Percentiles rank a stretch among this genome's conserved stretches.
Conservation (phyloP, 2,113 vertebrate genomes). For the Platichthys flesus region DNA sequence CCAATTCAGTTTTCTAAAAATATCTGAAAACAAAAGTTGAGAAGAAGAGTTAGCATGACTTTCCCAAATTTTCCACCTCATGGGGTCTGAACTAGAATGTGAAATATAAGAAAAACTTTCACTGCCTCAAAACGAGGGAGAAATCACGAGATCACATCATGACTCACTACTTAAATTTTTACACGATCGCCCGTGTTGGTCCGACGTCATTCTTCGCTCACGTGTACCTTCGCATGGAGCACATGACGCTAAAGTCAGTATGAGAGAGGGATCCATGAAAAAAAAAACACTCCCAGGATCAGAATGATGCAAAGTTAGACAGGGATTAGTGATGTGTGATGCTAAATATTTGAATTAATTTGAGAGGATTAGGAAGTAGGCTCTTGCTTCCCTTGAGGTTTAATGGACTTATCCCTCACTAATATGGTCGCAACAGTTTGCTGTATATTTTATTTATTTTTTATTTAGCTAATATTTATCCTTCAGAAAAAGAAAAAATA, state of each 20-base stretch:
- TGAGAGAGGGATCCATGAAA: not conserved
- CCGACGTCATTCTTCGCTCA: too few relatives aligned
- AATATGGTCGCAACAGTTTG: constrained; percentile 35
- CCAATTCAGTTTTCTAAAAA: too few relatives aligned
- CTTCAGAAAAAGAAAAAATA: not conserved
- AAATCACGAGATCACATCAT: too few relatives aligned
- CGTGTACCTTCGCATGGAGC: too few relatives aligned
- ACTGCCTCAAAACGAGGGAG: too few relatives aligned
- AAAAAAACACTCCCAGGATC: constrained; percentile 17
- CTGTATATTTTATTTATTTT: constrained; percentile 15
- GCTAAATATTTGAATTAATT: constrained; percentile 65
- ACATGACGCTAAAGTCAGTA: not conserved
- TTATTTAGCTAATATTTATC: constrained; percentile 1
- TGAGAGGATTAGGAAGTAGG: constrained; percentile 45
- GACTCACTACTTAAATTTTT: too few relatives aligned
- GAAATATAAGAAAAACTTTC: too few relatives aligned
- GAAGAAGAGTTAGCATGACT: too few relatives aligned
- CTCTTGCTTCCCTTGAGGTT: constrained; percentile 32
- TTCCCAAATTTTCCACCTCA: too few relatives aligned
- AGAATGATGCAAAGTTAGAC: constrained; percentile 44
- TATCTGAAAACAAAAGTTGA: too few relatives aligned
- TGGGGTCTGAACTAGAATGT: too few relatives aligned
- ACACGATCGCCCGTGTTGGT: too few relatives aligned
- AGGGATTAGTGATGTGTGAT: constrained; percentile 54
- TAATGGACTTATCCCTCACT: constrained; percentile 54